These are phyloP conservation scores for Itoplectis maculator DNA, from an alignment of 2,888 invertebrate genomes.

Conservation along the genomic window DNA sequence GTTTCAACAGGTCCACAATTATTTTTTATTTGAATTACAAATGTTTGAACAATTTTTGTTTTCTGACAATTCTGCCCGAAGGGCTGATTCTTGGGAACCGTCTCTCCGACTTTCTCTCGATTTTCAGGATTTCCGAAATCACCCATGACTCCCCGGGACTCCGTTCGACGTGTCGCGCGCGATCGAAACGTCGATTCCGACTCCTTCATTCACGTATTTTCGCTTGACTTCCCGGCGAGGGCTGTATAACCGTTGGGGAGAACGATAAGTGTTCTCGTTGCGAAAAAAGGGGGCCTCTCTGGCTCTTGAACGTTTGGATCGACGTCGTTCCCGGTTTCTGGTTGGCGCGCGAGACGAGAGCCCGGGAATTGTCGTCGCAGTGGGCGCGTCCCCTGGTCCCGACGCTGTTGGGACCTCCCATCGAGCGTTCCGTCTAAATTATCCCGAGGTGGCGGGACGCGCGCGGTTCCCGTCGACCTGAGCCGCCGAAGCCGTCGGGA, in stretches of 20 bases:
- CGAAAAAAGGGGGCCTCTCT: slow-evolving; percentile 32
- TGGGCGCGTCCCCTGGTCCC: not conserved
- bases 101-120: not conserved
- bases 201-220: not conserved
- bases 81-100: not conserved
- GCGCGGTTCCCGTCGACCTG: not conserved
- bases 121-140: not conserved
- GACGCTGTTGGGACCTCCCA: slow-evolving; percentile 8
- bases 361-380: slow-evolving; percentile 6
- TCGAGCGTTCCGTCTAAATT: slow-evolving; percentile 40
- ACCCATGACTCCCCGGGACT: slow-evolving; percentile 6
- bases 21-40: too few relatives aligned
- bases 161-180: slow-evolving; percentile 8
- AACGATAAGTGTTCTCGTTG: slow-evolving; percentile 33
- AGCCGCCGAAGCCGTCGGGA: not conserved
- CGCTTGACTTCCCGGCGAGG: not conserved
- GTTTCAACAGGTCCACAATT: too few relatives aligned
- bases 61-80: too few relatives aligned
- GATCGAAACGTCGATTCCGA: not conserved
- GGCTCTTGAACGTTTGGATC: not conserved
- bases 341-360: not conserved
- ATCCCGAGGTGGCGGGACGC: slow-evolving; percentile 37
- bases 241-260: not conserved
- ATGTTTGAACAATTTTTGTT: too few relatives aligned
- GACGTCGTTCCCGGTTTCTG: slow-evolving; percentile 1